phyloP scores from a whole-genome alignment of 2,888 invertebrate species.

The Nasonovia ribisnigri region DNA sequence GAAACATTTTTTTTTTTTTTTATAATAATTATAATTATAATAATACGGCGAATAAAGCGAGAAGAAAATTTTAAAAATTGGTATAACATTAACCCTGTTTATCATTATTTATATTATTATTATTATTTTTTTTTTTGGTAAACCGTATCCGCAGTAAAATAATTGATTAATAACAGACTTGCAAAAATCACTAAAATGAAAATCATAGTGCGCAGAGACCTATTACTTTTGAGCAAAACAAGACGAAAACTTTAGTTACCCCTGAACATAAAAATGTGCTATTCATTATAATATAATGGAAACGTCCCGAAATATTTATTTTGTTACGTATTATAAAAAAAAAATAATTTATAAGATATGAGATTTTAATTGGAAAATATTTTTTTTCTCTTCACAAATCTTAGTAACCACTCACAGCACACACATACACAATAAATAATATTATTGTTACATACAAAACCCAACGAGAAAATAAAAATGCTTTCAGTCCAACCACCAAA shows the following conservation, averaged over 20 bases:
- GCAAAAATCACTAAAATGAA: conserved; percentile 59
- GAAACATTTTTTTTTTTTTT: not conserved
- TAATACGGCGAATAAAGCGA: conserved; percentile 41
- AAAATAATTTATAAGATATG: conserved; percentile 37
- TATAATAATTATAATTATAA: conserved; percentile 13
- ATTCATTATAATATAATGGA: conserved; percentile 18
- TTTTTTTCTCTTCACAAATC: conserved; percentile 13
- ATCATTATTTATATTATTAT: conserved; percentile 49
- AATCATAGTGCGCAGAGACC: conserved; percentile 55
- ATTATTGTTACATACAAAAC: conserved; percentile 46
- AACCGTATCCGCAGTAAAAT: conserved; percentile 51
- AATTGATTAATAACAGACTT: conserved; percentile 56
- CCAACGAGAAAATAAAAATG: conserved; percentile 47
- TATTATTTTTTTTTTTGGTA: conserved; percentile 47
- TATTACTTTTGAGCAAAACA: conserved; percentile 63
- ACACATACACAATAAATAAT: conserved; percentile 8
- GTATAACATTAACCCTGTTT: conserved; percentile 63
- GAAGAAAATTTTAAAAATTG: conserved; percentile 46
- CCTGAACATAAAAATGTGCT: conserved; percentile 29
- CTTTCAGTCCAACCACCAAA: conserved; percentile 59
- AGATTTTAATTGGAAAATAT: conserved; percentile 51
- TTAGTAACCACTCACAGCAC: not conserved
- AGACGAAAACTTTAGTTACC: conserved; percentile 54
- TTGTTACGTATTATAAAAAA: conserved; percentile 21
- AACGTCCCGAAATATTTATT: conserved; percentile 42